Conservation (phyloP, 30 jellyfish, hydroid and myxozoan genomes). For the Aurelia sp. region DNA sequence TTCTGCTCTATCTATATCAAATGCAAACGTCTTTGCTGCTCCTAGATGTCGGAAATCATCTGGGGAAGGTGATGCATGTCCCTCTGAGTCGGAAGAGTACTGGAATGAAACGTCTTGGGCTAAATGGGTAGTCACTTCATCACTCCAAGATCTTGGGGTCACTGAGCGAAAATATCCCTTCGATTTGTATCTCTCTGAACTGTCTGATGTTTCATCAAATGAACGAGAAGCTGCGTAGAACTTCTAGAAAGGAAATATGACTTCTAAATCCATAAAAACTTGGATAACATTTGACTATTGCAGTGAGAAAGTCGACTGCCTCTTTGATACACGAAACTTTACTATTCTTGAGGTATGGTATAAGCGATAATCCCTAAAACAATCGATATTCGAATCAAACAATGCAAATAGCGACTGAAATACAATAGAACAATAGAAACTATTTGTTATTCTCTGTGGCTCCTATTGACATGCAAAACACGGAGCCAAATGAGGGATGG, state of each 20-base stretch:
- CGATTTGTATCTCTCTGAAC: neutral
- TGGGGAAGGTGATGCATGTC: conserved; percentile 27
- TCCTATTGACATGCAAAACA: no score
- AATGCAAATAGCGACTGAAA: neutral
- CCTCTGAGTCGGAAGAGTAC: conserved; percentile 45
- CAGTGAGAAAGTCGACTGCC: no score
- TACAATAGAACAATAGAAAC: neutral
- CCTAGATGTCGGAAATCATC: conserved; percentile 23
- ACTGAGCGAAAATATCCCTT: conserved; percentile 9
- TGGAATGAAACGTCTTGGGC: conserved; percentile 16
- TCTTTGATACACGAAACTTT: no score
- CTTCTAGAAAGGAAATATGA: conserved; percentile 1
- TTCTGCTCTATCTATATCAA: conserved; percentile 9
- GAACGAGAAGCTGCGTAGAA: conserved; percentile 28
- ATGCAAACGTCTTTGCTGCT: conserved; percentile 4
- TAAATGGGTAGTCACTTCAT: conserved; percentile 13
- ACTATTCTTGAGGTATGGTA: no score
- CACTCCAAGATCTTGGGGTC: conserved; percentile 42
- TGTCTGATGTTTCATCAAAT: conserved; percentile 24
- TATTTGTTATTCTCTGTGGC: no score
- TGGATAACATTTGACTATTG: no score
- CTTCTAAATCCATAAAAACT: no score
- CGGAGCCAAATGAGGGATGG: neutral
- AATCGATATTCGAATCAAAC: neutral
- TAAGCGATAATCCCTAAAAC: neutral